Conservation (phyloP, 2,888 invertebrate species). For the Phortica magna region DNA sequence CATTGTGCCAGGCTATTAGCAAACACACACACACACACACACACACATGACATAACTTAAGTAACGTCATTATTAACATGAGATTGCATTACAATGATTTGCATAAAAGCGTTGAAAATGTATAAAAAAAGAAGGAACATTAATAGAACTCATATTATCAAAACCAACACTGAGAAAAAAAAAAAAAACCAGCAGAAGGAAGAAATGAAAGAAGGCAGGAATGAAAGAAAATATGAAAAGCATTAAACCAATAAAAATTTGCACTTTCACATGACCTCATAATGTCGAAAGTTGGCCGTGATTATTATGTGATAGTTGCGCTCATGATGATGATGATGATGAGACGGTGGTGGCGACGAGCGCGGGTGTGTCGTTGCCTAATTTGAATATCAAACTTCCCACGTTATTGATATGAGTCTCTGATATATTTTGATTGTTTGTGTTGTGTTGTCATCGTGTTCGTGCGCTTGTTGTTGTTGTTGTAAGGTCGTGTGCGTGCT, state of each 20-base stretch:
- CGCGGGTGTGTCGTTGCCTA: neutral
- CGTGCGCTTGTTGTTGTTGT: too few relatives aligned
- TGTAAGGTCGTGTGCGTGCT: neutral
- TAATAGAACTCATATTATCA: neutral
- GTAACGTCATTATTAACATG: neutral
- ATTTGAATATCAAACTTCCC: constrained; percentile 28
- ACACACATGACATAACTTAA: too few relatives aligned
- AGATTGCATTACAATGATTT: constrained; percentile 70
- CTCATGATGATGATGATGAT: neutral
- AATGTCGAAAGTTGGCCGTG: neutral
- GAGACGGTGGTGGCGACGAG: constrained; percentile 1
- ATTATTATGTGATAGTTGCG: neutral
- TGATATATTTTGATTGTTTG: neutral
- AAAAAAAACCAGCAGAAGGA: neutral
- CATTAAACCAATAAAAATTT: constrained; percentile 31
- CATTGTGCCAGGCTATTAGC: neutral
- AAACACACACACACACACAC: neutral
- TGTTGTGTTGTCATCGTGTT: neutral
- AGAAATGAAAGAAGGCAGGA: too few relatives aligned
- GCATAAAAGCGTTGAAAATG: constrained; percentile 54
- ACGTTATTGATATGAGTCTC: constrained; percentile 24
- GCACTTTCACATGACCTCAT: constrained; percentile 35
- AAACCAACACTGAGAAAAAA: neutral
- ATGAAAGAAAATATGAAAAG: neutral
- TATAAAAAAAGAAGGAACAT: constrained; percentile 2